phyloP scores from a whole-genome alignment of 2,113 vertebrate species.

The Sander vitreus region DNA sequence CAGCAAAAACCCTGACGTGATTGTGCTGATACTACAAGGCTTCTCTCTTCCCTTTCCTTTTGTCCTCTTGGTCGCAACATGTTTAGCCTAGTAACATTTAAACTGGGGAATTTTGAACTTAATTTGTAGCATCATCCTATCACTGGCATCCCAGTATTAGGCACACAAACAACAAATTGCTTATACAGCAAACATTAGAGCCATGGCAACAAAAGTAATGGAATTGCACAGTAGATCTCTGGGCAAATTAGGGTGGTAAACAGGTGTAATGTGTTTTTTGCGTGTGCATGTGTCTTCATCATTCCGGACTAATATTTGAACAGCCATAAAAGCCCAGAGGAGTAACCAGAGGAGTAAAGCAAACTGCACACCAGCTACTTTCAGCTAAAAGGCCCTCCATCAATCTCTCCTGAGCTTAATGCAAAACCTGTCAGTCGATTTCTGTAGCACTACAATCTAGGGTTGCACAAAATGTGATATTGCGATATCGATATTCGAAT shows the following conservation, averaged over 20 bases:
- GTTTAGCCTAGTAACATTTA: background rate
- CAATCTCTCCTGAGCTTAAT: conserved; percentile 2
- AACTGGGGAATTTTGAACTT: background rate
- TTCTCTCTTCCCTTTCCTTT: background rate
- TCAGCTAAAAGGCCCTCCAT: background rate
- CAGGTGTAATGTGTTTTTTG: conserved; percentile 44
- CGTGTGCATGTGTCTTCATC: conserved; percentile 39
- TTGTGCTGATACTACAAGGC: background rate
- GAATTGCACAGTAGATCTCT: conserved; percentile 31
- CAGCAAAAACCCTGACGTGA: too few relatives aligned
- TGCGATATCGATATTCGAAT: too few relatives aligned
- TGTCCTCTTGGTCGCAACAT: background rate
- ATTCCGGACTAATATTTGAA: conserved; percentile 63
- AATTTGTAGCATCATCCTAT: background rate
- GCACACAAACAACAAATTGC: background rate
- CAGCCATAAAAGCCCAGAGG: conserved; percentile 51
- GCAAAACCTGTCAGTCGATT: background rate
- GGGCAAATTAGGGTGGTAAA: conserved; percentile 50
- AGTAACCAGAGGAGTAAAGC: conserved; percentile 44
- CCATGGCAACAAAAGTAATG: conserved; percentile 61
- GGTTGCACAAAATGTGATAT: too few relatives aligned
- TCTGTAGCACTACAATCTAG: background rate
- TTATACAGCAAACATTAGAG: conserved; percentile 49
- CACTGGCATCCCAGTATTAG: background rate
- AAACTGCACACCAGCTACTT: conserved; percentile 30